phyloP scores from a whole-genome alignment of 2,797 vertebrate genomes.

The Cossypha dichroa region DNA sequence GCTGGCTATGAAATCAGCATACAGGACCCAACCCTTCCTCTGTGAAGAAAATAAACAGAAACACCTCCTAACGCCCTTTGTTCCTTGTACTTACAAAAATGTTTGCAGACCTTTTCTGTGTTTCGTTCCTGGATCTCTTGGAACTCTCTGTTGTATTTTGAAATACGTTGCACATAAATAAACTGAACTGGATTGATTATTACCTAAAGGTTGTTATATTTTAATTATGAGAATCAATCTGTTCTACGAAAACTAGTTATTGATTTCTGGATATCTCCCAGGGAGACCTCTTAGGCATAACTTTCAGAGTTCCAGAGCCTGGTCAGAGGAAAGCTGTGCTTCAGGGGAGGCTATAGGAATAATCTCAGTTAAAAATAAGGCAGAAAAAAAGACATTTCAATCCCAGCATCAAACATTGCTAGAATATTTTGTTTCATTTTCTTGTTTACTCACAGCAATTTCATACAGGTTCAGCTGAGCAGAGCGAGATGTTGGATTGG shows the following conservation, averaged over 20 bases:
- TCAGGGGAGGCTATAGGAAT: not conserved
- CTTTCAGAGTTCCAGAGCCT: not conserved
- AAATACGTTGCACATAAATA: not conserved
- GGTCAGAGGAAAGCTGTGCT: not conserved
- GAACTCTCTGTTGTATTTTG: not conserved
- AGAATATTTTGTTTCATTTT: not conserved
- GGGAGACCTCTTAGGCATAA: not conserved
- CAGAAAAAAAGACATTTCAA: not conserved
- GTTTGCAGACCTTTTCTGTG: not conserved
- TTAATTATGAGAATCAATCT: not conserved
- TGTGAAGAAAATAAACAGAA: not conserved
- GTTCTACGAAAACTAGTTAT: not conserved
- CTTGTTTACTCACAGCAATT: not conserved
- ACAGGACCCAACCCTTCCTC: not conserved
- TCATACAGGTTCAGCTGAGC: not conserved
- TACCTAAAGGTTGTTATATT: not conserved
- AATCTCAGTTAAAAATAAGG: not conserved
- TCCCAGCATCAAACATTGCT: not conserved
- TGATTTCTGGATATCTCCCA: not conserved
- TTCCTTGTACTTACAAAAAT: slow-evolving; percentile 44
- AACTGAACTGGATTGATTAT: not conserved
- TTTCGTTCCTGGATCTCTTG: not conserved
- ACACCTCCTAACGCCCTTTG: not conserved
- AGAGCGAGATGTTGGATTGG: not conserved
- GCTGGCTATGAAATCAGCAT: not conserved